Evolutionary conservation across 2,888 invertebrate genomes (phyloP).

Genomic region (Branchipolynoe longqiensis): DNA sequence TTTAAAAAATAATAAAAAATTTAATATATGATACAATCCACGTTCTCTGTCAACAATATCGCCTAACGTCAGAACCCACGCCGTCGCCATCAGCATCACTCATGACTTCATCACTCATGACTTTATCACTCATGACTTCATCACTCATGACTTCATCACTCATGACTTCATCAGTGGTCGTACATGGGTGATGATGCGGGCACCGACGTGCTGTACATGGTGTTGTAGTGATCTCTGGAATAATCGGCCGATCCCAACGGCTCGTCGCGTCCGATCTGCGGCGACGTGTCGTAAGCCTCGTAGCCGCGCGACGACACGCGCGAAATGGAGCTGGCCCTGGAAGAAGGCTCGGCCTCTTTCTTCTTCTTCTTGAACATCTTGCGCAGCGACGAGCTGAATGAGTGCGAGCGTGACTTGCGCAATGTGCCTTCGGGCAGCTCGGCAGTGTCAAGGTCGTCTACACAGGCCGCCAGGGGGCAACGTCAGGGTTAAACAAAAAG

Average conservation of each 20-base stretch:
- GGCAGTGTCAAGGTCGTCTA: slow-evolving; percentile 60
- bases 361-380: slow-evolving; percentile 66
- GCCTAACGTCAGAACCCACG: too few relatives aligned
- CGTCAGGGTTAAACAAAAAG: too few relatives aligned
- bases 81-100: too few relatives aligned
- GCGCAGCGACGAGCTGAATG: slow-evolving; percentile 65
- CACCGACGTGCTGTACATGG: slow-evolving; percentile 50
- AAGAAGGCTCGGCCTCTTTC: slow-evolving; percentile 57
- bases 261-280: slow-evolving; percentile 6
- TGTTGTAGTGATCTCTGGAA: slow-evolving; percentile 27
- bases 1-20: too few relatives aligned
- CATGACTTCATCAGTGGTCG: slow-evolving; percentile 55
- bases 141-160: too few relatives aligned
- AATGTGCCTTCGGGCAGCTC: slow-evolving; percentile 62
- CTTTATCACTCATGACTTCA: too few relatives aligned
- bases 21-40: too few relatives aligned
- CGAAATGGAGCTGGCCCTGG: slow-evolving; percentile 66
- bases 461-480: too few relatives aligned
- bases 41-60: too few relatives aligned
- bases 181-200: slow-evolving; percentile 51
- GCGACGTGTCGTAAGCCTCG: slow-evolving; percentile 9
- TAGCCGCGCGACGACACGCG: slow-evolving; percentile 22
- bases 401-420: slow-evolving; percentile 65
- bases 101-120: too few relatives aligned
- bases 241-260: not conserved